Evolutionary conservation across 2,797 vertebrate genomes (phyloP).

Genomic region (Eulemur coronatus): DNA sequence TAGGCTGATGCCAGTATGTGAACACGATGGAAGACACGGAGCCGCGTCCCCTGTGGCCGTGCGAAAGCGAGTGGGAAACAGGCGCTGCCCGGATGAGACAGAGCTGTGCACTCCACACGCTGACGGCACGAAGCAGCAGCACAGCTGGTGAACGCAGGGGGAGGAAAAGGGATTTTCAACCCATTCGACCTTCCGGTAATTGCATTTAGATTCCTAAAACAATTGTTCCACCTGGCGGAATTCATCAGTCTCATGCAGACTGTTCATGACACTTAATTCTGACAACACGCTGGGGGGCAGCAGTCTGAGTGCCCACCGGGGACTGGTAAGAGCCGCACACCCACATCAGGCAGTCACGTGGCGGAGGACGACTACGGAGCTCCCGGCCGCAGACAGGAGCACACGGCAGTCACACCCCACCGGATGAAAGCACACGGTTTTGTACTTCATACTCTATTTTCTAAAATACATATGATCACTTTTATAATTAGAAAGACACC

Average conservation of each 20-base stretch:
- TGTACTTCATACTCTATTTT: neutral
- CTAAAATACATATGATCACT: neutral
- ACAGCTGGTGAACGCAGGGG: neutral
- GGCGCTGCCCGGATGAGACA: neutral
- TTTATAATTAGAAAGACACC: neutral
- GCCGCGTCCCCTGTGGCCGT: fast-evolving
- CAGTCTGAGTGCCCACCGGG: neutral
- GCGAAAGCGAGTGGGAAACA: neutral
- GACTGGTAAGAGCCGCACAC: neutral
- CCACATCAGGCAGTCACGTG: fast-evolving
- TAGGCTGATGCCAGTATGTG: neutral
- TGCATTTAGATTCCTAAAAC: neutral
- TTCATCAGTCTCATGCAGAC: neutral
- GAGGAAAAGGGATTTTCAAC: neutral
- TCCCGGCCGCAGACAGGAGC: neutral
- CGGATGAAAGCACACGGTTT: neutral
- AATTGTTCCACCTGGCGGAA: neutral
- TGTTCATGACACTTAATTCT: fast-evolving
- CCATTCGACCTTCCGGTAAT: neutral
- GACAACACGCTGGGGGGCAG: neutral
- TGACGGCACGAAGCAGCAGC: neutral
- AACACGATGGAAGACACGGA: neutral
- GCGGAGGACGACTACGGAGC: neutral
- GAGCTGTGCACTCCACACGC: neutral
- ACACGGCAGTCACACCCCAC: neutral